Conservation (phyloP, 2,888 invertebrate species). For the Pemphredon lugubris region DNA sequence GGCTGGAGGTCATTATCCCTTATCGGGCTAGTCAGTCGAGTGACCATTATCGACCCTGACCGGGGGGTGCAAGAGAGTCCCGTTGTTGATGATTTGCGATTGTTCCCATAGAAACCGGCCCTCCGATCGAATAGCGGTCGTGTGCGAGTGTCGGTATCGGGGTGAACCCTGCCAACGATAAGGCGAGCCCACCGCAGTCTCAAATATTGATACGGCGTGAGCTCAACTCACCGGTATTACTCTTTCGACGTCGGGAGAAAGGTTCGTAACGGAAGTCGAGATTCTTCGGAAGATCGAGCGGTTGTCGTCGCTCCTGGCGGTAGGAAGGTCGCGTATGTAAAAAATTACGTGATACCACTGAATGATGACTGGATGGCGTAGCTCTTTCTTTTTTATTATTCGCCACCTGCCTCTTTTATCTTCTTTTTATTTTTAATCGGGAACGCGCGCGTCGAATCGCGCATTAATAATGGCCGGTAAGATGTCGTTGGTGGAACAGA, state of each 20-base stretch:
- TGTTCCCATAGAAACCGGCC: constrained; percentile 76
- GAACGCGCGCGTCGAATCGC: constrained; percentile 28
- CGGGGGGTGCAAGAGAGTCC: constrained; percentile 36
- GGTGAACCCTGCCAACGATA: constrained; percentile 43
- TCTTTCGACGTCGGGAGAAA: constrained; percentile 18
- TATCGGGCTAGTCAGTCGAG: constrained; percentile 51
- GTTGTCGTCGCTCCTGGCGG: background rate
- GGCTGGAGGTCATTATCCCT: constrained; percentile 77
- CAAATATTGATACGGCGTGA: constrained; percentile 65
- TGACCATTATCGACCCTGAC: constrained; percentile 76
- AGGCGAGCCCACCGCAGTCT: constrained; percentile 56
- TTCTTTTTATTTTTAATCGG: constrained; percentile 2
- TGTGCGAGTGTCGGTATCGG: constrained; percentile 41
- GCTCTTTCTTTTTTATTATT: constrained; percentile 12
- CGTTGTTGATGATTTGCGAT: constrained; percentile 64
- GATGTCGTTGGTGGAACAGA: constrained; percentile 90
- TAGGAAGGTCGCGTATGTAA: constrained; percentile 28
- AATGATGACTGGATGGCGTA: constrained; percentile 18
- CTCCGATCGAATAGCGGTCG: constrained; percentile 71
- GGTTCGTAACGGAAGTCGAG: constrained; percentile 5
- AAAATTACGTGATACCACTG: background rate
- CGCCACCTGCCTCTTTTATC: constrained; percentile 4
- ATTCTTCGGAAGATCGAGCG: constrained; percentile 12
- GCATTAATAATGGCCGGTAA: constrained; percentile 62
- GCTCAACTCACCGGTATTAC: constrained; percentile 39